These are phyloP conservation scores for Ceyx margarethae DNA, from an alignment of 2,113 vertebrate genomes.

Conservation along the genomic window DNA sequence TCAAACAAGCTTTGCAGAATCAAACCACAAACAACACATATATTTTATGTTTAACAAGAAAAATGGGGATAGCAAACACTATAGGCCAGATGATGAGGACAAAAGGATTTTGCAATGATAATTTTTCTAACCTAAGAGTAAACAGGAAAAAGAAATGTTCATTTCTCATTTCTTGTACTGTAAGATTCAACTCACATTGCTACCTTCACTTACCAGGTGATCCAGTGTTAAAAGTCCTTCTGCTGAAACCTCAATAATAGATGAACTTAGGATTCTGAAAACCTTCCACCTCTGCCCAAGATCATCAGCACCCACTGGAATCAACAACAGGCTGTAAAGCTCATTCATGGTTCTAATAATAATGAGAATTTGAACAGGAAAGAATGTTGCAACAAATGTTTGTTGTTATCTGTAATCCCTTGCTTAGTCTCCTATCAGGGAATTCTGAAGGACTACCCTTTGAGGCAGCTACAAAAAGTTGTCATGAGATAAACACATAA, in stretches of 20 bases:
- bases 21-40: background rate
- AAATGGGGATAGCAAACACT: background rate
- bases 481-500: background rate
- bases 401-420: background rate
- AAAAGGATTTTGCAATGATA: background rate
- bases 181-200: background rate
- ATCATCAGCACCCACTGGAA: background rate
- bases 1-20: background rate
- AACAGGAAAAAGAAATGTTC: background rate
- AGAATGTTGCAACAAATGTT: background rate
- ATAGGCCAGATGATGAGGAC: background rate
- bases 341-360: background rate
- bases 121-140: background rate
- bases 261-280: background rate
- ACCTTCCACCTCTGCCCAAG: background rate
- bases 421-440: background rate
- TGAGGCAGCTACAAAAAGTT: background rate
- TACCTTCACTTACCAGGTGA: background rate
- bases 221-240: background rate
- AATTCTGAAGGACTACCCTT: background rate
- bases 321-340: background rate
- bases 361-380: background rate
- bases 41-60: background rate
- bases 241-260: background rate
- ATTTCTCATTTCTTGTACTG: background rate